These are phyloP conservation scores for Neelides sp. DNA, from an alignment of 1,140 invertebrate species.

Conservation along the genomic window DNA sequence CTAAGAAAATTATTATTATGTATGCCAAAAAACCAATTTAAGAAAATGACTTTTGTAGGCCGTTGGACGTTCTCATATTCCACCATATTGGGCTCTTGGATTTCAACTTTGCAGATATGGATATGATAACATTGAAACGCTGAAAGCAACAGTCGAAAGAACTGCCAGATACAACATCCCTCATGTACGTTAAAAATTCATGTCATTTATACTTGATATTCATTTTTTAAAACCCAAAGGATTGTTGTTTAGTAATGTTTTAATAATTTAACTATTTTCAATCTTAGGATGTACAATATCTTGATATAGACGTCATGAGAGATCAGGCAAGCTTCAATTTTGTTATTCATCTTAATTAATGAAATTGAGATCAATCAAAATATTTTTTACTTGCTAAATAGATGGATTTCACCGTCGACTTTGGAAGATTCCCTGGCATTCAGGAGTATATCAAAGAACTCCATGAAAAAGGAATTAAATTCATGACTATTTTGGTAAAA, in stretches of 20 bases:
- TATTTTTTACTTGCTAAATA: neutral
- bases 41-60: too few species aligned
- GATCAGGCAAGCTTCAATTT: neutral
- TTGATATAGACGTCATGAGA: neutral
- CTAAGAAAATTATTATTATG: too few species aligned
- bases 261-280: constrained; percentile 1
- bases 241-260: constrained; percentile 36
- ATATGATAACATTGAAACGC: constrained; percentile 36
- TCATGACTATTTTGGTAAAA: constrained; percentile 26
- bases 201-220: too few species aligned
- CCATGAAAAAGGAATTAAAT: constrained; percentile 23
- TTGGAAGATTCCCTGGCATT: constrained; percentile 10
- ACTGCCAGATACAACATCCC: constrained; percentile 26
- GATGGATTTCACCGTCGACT: constrained; percentile 18
- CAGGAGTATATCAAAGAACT: constrained; percentile 14
- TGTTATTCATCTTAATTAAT: neutral
- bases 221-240: too few species aligned
- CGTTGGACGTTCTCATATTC: constrained; percentile 39
- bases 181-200: neutral
- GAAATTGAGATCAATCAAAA: neutral
- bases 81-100: constrained; percentile 43
- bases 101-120: constrained; percentile 42
- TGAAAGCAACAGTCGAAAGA: constrained; percentile 33
- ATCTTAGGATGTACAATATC: constrained; percentile 1
- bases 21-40: too few species aligned